These are phyloP conservation scores for Operophtera brumata DNA, from an alignment of 2,888 invertebrate genomes.

Conservation along the genomic window DNA sequence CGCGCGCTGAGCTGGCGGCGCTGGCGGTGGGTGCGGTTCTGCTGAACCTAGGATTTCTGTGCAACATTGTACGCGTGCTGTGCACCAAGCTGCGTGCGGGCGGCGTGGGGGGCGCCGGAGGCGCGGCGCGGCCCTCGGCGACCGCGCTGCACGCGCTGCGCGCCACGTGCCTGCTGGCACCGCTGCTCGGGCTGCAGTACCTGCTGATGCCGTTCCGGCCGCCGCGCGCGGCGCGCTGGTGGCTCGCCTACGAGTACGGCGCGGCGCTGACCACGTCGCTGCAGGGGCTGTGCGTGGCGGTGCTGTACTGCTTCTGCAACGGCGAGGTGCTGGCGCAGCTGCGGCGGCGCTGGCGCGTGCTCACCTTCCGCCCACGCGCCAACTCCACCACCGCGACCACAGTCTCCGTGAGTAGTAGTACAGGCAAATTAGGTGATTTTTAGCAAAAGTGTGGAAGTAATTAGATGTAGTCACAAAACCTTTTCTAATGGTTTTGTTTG, in stretches of 20 bases:
- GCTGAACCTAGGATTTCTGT: constrained; percentile 91
- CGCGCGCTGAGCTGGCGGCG: constrained; percentile 86
- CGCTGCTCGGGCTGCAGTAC: constrained; percentile 94
- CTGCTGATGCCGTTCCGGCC: constrained; percentile 93
- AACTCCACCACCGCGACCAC: constrained; percentile 93
- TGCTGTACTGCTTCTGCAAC: constrained; percentile 96
- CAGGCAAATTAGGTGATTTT: too few species aligned
- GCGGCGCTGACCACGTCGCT: constrained; percentile 93
- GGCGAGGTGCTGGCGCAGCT: constrained; percentile 95
- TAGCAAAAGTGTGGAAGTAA: too few species aligned
- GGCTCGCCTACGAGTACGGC: constrained; percentile 89
- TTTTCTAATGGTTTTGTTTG: too few species aligned
- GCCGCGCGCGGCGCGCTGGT: constrained; percentile 85
- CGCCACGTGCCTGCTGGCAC: constrained; percentile 94
- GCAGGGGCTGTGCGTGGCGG: constrained; percentile 95
- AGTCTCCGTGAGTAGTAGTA: constrained; percentile 91
- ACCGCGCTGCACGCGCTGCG: constrained; percentile 89
- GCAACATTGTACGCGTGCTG: constrained; percentile 94
- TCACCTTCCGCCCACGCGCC: constrained; percentile 88
- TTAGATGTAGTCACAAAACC: too few species aligned
- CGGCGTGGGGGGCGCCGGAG: constrained; percentile 81
- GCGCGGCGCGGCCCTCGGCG: constrained; percentile 81
- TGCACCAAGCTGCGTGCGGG: constrained; percentile 90
- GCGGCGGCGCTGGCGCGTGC: constrained; percentile 91
- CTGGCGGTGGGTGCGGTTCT: constrained; percentile 90